Percentiles rank a stretch among this genome's conserved stretches.
Evolutionary conservation across 2,888 invertebrate species (phyloP).

Genomic region (Torymus aiolomorphi): DNA sequence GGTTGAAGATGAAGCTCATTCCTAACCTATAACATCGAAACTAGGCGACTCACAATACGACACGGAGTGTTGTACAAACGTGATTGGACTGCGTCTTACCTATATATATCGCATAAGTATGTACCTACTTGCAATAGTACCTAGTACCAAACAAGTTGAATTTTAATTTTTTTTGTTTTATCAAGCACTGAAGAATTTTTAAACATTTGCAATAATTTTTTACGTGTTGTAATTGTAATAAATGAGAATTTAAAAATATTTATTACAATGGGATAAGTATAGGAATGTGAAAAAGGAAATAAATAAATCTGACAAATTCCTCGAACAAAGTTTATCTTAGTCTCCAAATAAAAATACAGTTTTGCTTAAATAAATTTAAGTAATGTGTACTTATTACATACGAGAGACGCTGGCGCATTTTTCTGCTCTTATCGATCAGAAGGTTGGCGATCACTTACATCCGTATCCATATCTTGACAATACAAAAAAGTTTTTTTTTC

Average conservation of each 20-base stretch:
- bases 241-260: too few relatives aligned
- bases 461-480: slow-evolving; percentile 58
- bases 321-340: slow-evolving; percentile 59
- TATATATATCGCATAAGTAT: neutral
- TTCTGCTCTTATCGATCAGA: slow-evolving; percentile 52
- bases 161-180: too few relatives aligned
- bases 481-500: slow-evolving; percentile 60
- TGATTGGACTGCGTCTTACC: neutral
- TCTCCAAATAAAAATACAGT: slow-evolving; percentile 59
- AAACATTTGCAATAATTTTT: too few relatives aligned
- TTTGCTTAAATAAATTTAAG: slow-evolving; percentile 69
- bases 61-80: neutral
- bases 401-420: slow-evolving; percentile 58
- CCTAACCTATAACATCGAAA: slow-evolving; percentile 54
- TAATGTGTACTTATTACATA: slow-evolving; percentile 65
- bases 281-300: slow-evolving; percentile 19
- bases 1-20: slow-evolving; percentile 80
- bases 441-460: slow-evolving; percentile 57
- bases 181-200: too few relatives aligned
- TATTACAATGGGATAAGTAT: too few relatives aligned
- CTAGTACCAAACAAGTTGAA: too few relatives aligned
- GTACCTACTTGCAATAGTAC: neutral
- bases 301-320: slow-evolving; percentile 45
- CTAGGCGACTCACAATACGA: slow-evolving; percentile 29
- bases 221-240: too few relatives aligned